A percentile compares a stretch with the other conserved stretches of the same genome.
Evolutionary conservation across 1,140 invertebrate species (phyloP).

Genomic region (Idris sp.): DNA sequence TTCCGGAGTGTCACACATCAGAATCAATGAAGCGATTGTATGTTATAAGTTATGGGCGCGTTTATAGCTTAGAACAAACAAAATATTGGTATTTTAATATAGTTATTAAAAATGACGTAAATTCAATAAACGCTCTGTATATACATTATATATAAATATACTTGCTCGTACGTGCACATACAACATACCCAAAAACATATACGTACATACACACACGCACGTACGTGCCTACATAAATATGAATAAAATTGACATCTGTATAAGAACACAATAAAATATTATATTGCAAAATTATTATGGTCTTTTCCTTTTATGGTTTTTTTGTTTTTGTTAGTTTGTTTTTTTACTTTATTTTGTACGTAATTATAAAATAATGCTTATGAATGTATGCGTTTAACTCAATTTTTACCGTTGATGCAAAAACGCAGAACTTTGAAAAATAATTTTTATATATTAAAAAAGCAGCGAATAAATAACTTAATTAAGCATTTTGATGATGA

Average conservation of each 20-base stretch:
- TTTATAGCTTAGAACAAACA: constrained; percentile 67
- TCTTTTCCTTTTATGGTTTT: too few species aligned
- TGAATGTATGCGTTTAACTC: too few species aligned
- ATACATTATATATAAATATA: constrained; percentile 59
- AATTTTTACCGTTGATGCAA: too few species aligned
- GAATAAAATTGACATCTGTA: constrained; percentile 70
- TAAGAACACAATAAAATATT: constrained; percentile 74
- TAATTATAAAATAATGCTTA: too few species aligned
- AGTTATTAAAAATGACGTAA: constrained; percentile 75
- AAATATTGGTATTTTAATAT: constrained; percentile 77
- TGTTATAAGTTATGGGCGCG: constrained; percentile 59
- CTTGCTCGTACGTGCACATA: constrained; percentile 60
- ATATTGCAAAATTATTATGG: constrained; percentile 69
- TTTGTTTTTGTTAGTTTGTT: too few species aligned
- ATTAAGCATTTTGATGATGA: too few species aligned
- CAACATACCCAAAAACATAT: constrained; percentile 28
- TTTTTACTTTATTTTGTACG: too few species aligned
- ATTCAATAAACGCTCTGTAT: constrained; percentile 70
- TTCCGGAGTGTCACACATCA: constrained; percentile 28
- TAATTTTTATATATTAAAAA: too few species aligned
- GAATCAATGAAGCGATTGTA: constrained; percentile 55
- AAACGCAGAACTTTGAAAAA: too few species aligned
- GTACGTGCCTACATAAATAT: constrained; percentile 66
- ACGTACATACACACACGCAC: constrained; percentile 49
- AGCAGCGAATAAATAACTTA: too few species aligned